Percentiles rank a stretch among this genome's conserved stretches.
Evolutionary conservation across 2,113 vertebrate species (phyloP).

Genomic region (Pelusios castaneus): DNA sequence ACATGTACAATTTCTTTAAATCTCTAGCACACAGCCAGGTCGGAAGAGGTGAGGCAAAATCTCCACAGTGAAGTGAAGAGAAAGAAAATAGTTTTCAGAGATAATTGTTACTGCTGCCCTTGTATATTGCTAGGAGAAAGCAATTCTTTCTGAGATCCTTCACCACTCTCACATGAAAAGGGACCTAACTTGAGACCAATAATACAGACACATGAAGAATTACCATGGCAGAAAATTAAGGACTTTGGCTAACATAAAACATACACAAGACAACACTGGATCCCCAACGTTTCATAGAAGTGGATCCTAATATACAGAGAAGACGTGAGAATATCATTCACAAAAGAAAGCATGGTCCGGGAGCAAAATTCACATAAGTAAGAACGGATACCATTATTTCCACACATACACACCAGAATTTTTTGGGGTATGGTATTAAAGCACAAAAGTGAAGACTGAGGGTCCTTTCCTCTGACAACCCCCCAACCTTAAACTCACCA

Average conservation of each 20-base stretch:
- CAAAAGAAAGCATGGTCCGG: background rate
- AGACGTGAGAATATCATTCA: background rate
- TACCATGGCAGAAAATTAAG: background rate
- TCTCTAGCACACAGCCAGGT: background rate
- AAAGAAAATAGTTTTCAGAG: background rate
- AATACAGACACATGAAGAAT: background rate
- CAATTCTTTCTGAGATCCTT: background rate
- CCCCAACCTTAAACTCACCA: too few species aligned
- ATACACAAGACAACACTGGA: background rate
- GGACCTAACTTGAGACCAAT: background rate
- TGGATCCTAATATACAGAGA: background rate
- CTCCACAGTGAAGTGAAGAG: background rate
- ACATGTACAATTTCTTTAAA: background rate
- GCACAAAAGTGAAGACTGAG: background rate
- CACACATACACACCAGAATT: background rate
- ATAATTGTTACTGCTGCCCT: background rate
- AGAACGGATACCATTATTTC: background rate
- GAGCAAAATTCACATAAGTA: background rate
- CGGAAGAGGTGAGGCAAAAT: background rate
- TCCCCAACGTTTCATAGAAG: background rate
- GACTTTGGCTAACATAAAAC: background rate
- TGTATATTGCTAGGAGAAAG: background rate
- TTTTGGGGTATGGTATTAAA: background rate
- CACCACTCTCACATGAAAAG: background rate
- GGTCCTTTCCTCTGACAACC: background rate